Evolutionary conservation across 2,888 invertebrate species (phyloP), one percentile per base, ranked within the genome.

Genomic region (Idaea dimidiata): DNA sequence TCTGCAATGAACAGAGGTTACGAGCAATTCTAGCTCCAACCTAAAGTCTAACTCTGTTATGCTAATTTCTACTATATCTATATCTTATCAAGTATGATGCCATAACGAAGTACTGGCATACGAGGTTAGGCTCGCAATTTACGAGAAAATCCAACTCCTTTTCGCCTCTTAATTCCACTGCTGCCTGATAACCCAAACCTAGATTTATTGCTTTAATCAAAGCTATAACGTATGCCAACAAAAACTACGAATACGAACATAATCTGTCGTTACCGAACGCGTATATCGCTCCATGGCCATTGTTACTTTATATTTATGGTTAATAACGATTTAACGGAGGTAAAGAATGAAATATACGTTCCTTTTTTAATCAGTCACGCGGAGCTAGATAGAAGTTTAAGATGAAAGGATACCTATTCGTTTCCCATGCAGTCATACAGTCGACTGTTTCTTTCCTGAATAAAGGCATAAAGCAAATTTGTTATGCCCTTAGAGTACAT

Each of bases 191-290:
- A 86, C 85, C 78, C 74, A 68, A 74, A 68, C 68, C 75, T 76
- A 84, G 82, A 89, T 89, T 89, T 89, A 89, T 89, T 81, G 80
- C 85, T 86, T 89, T 89, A 88, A 89, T 89, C 88, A 89, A 89
- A 87, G 83, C 79, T 79, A 79, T 80, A 80, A 76, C 82, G 81
- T 82, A 81, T 84, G 82, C 83, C 82, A 82, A 85, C 87, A 87
- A 87, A 88, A 88, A 88, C 81, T 83, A 80, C 78, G 75, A 43
- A 43, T 43, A 43, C 43, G 43, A 43, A 43, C 43, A 43, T 43
- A 43, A 43, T 43, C 43, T 43, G 43, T 43, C 43, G 43, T 4
- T 43, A 43, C 43, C 43, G 43, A 43, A 43, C 43, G 43, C 43
- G 43, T 43, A 43, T 43, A 43, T 43, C 43, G 43, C 43, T 43